phyloP scores from a whole-genome alignment of 2,888 invertebrate species.

The Octodonta nipae region DNA sequence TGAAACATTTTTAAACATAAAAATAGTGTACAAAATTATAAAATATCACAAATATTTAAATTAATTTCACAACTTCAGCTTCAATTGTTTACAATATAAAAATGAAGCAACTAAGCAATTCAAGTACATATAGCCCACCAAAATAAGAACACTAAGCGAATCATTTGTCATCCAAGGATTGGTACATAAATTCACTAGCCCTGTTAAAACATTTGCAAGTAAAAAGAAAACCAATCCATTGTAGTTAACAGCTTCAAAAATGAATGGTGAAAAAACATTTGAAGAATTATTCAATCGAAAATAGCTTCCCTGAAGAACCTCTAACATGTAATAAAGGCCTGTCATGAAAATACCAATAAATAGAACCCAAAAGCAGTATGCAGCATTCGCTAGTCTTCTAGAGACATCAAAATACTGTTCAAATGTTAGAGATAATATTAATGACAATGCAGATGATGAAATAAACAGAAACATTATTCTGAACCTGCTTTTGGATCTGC shows the following conservation, averaged over 20 bases:
- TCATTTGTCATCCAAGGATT: constrained; percentile 42
- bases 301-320: no score
- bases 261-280: constrained; percentile 36
- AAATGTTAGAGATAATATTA: constrained; percentile 26
- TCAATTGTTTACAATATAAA: constrained; percentile 37
- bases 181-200: constrained; percentile 60
- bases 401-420: constrained; percentile 49
- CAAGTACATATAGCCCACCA: constrained; percentile 46
- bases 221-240: constrained; percentile 79
- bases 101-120: constrained; percentile 31
- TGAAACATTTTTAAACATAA: no score
- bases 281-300: no score
- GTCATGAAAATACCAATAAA: constrained; percentile 47
- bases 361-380: constrained; percentile 67
- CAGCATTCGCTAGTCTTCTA: constrained; percentile 68
- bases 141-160: constrained; percentile 38
- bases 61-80: no score
- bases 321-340: constrained; percentile 41
- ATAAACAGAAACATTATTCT: constrained; percentile 3
- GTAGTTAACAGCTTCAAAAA: constrained; percentile 60
- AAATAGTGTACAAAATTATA: no score
- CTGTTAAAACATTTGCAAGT: constrained; percentile 71
- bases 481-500: no score
- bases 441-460: constrained; percentile 6
- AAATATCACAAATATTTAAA: no score